Evolutionary conservation across 2,113 vertebrate species (phyloP), one percentile per base, ranked within the genome.

Genomic region (Chaenocephalus aceratus): DNA sequence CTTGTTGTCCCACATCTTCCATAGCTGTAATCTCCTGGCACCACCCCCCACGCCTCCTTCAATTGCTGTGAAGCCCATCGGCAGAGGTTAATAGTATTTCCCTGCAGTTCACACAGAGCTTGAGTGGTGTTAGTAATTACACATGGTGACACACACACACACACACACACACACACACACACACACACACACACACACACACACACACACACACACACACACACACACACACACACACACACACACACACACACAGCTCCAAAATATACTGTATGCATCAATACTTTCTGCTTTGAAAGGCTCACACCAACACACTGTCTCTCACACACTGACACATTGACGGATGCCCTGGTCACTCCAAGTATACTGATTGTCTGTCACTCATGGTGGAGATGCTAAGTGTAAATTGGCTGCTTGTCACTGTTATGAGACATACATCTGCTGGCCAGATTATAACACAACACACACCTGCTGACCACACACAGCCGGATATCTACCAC

Each of bases 51-150:
- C 54, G 21, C 21, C 56, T 53, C 56, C 12, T 18, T 21, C 49
- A 61, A 53, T 66, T 46, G 58, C 71, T 72, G 48, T 86, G 76
- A 88, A 89, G 81, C 80, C 51, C 45, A 75, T 75, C 75, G 68
- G 23, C 57, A 66, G 72, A 77, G 85, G 89, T 91, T 92, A 91
- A 93, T 89, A 63, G 70, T 88, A 75, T 91, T 91, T 90, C 75
- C 80, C 74, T 84, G 88, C 68, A 86, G 66, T 79, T 10, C 72
- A 87, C 77, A 75, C 44, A 72, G 59, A 81, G 79, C 75, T 79
- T 61, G 59, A 70, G 64, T 82, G 75, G 74, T 83, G 44, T 71
- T 68, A 64, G 77, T 87, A 89, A 92, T 87, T 88, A 89, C 75
- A 90, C n/a, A 62, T 56, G 53, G 80, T 49, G 59, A 16, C 13